Conservation (phyloP, 2,113 vertebrate genomes). For the Corythoichthys intestinalis region DNA sequence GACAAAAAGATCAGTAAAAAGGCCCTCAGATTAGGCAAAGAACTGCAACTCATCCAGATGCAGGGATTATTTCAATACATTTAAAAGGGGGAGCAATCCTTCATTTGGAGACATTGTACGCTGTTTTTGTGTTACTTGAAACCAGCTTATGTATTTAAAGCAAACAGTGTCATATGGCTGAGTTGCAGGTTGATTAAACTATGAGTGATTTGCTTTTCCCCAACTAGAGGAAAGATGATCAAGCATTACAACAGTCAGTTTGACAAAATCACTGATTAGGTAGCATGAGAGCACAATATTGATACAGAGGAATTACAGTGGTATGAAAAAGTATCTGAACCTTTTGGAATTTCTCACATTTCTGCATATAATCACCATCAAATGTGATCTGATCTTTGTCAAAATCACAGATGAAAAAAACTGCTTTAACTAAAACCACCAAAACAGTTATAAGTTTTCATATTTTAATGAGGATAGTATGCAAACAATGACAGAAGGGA, state of each 20-base stretch:
- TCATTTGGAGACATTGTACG: conserved; percentile 27
- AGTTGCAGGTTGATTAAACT: conserved; percentile 37
- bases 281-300: not conserved
- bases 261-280: conserved; percentile 10
- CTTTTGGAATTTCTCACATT: too few species aligned
- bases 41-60: conserved; percentile 7
- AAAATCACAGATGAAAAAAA: too few species aligned
- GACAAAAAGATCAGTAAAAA: not conserved
- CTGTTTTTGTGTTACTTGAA: conserved; percentile 35
- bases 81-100: conserved; percentile 77
- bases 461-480: too few species aligned
- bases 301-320: not conserved
- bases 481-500: too few species aligned
- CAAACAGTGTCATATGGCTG: conserved; percentile 10
- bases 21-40: not conserved
- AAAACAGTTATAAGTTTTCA: too few species aligned
- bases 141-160: conserved; percentile 17
- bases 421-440: too few species aligned
- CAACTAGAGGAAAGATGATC: conserved; percentile 7
- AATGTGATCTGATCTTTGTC: too few species aligned
- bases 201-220: conserved; percentile 29
- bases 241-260: conserved; percentile 1
- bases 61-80: conserved; percentile 32
- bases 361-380: too few species aligned
- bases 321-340: too few species aligned